Conservation (phyloP, 2,797 vertebrate species). For the Microhierax caerulescens region DNA sequence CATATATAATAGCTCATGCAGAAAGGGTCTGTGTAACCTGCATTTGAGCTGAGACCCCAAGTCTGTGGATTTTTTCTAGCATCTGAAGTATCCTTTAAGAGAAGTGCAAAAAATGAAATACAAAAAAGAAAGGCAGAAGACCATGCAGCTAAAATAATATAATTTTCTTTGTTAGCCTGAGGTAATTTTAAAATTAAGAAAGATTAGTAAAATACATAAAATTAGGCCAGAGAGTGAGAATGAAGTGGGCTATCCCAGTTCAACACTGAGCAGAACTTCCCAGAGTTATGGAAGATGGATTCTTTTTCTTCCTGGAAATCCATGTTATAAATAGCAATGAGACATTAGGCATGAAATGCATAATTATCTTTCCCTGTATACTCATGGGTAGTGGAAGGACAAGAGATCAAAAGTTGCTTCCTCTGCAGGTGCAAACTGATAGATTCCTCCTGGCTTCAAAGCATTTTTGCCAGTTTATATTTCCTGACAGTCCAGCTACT, state of each 20-base stretch:
- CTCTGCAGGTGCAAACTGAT: not conserved
- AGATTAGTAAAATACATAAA: not conserved
- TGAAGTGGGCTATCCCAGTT: not conserved
- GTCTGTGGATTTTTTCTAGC: not conserved
- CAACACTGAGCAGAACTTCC: not conserved
- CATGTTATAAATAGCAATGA: not conserved
- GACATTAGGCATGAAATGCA: not conserved
- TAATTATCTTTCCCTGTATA: not conserved
- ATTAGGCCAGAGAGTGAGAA: not conserved
- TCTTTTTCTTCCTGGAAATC: not conserved
- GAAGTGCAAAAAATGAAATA: not conserved
- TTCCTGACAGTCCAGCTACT: not conserved
- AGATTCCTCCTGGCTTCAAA: not conserved
- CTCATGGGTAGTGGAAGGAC: not conserved
- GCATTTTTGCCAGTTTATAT: not conserved
- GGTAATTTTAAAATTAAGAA: slow-evolving; percentile 19
- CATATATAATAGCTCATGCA: not conserved
- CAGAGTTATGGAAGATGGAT: not conserved
- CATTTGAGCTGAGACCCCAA: not conserved
- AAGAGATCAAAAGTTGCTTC: not conserved
- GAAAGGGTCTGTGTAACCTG: not conserved
- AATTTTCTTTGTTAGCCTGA: not conserved
- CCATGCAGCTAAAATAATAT: not conserved
- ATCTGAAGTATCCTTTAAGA: not conserved
- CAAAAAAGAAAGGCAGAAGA: not conserved